A percentile compares a stretch with the other conserved stretches of the same genome.
Conservation (phyloP, 2,888 invertebrate genomes). For the Ormyrus pomaceus region DNA sequence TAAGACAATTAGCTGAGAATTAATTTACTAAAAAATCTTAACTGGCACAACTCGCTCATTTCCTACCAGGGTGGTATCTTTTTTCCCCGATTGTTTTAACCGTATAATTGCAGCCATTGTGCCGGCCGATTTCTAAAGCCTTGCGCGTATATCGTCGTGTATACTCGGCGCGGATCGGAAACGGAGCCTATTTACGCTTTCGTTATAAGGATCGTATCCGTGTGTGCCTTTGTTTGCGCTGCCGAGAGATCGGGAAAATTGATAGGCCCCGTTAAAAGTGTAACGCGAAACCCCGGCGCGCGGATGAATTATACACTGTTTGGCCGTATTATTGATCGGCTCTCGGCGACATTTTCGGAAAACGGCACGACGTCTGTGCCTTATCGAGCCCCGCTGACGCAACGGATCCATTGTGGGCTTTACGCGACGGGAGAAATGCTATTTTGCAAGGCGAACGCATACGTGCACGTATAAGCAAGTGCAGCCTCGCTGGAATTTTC, state of each 20-base stretch:
- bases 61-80: not conserved
- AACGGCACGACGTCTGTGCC: not conserved
- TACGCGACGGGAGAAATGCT: slow-evolving; percentile 20
- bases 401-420: slow-evolving; percentile 26
- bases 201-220: not conserved
- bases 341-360: slow-evolving; percentile 16
- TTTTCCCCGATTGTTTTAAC: not conserved
- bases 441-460: slow-evolving; percentile 40
- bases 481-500: slow-evolving; percentile 19
- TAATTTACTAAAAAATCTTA: no score
- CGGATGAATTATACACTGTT: not conserved
- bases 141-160: not conserved
- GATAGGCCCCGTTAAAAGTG: slow-evolving; percentile 7
- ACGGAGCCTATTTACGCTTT: slow-evolving; percentile 10
- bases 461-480: slow-evolving; percentile 28
- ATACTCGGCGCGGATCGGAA: not conserved
- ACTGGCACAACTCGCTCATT: no score
- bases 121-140: not conserved
- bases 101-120: not conserved
- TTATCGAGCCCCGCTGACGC: slow-evolving; percentile 20
- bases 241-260: slow-evolving; percentile 14
- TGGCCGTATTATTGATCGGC: not conserved
- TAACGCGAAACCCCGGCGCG: not conserved
- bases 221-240: slow-evolving; percentile 6
- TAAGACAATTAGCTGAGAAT: no score